Base-by-base conservation (phyloP, 2,797 vertebrate genomes). In the Urophycis tenuis region DNA sequence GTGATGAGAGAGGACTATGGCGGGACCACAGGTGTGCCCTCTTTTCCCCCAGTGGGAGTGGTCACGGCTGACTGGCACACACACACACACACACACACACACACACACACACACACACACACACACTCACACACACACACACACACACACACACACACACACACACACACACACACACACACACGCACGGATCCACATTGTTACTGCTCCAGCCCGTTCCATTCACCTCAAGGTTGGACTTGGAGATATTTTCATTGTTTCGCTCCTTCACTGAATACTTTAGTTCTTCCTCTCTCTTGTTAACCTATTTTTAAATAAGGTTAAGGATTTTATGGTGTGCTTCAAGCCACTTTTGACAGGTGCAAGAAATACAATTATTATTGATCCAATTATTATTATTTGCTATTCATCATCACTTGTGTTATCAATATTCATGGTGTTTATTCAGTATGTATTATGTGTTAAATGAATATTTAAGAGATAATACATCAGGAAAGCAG, bases 1-100 rank as follows among this genome's bases (percentile, higher is more conserved):
- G 88, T 89, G 89, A 89, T 89, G 90, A 91, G 79, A 88, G 89
- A 89, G 84, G 39, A 78, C 80, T 82, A 85, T 89, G 78, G 86
- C 89, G 34, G 78, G 76, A 90, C 90, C 87, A 86, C 89, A 89
- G 90, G 90, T 88, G 85, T 78, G 84, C 80, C 88, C 85, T 80
- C 80, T 77, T n/a, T 80, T 79, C 70, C 72, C 79, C 83, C 84
- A 81, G 78, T 36, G 81, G 84, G 81, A 89, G 87, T 86, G 87
- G 88, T 89, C 74, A 72, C n/a, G 87, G 85, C 83, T 88, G 82
- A 86, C 77, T 91, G 87, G 75, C 79, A 70, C 74, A 79, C 79
- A 32, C 72, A 79, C 49, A n/a, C 49, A 7, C 49, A 60, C 49
- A 49, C 49, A 60, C 49, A 60, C 22, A 60, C 49, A 60, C 49